Percentiles rank a stretch among this genome's conserved stretches.
These are phyloP conservation scores for Bombus sylvicola DNA, from an alignment of 1,140 invertebrate genomes.

Conservation along the genomic window DNA sequence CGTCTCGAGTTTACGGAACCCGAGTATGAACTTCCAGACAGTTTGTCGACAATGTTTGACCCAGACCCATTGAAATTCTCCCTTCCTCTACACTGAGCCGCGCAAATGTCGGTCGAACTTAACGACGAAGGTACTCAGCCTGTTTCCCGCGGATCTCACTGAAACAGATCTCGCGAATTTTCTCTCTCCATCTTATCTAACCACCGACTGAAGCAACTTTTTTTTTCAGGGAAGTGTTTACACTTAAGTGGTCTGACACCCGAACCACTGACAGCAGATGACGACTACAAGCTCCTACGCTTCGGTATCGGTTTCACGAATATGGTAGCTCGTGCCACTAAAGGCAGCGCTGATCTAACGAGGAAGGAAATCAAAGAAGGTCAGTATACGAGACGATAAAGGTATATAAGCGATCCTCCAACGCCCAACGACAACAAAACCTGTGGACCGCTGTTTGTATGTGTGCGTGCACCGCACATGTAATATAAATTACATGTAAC, in stretches of 20 bases:
- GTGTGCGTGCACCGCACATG: no score
- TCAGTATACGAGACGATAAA: slow-evolving; percentile 63
- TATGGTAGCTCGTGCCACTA: slow-evolving; percentile 97
- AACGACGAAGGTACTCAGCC: slow-evolving; percentile 33
- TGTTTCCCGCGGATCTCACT: slow-evolving; percentile 3
- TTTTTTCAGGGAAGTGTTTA: slow-evolving; percentile 94
- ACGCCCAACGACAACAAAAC: neutral
- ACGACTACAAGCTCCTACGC: slow-evolving; percentile 96
- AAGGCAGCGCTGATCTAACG: slow-evolving; percentile 97
- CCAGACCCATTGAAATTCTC: slow-evolving; percentile 45
- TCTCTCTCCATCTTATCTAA: no score
- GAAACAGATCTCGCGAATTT: neutral
- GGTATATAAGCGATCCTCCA: neutral
- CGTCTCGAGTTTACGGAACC: slow-evolving; percentile 36
- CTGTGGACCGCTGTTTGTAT: neutral
- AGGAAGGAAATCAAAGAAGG: slow-evolving; percentile 98
- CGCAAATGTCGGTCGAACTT: slow-evolving; percentile 42
- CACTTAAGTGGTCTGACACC: slow-evolving; percentile 96
- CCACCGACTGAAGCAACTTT: slow-evolving; percentile 9
- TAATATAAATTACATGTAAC: no score
- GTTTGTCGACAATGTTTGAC: slow-evolving; percentile 41
- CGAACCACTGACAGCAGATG: slow-evolving; percentile 97
- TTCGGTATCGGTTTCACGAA: slow-evolving; percentile 99
- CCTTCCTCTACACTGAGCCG: neutral
- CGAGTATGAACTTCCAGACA: slow-evolving; percentile 40